phyloP scores from a whole-genome alignment of 2,113 vertebrate species.

The Nannobrachium achirus region DNA sequence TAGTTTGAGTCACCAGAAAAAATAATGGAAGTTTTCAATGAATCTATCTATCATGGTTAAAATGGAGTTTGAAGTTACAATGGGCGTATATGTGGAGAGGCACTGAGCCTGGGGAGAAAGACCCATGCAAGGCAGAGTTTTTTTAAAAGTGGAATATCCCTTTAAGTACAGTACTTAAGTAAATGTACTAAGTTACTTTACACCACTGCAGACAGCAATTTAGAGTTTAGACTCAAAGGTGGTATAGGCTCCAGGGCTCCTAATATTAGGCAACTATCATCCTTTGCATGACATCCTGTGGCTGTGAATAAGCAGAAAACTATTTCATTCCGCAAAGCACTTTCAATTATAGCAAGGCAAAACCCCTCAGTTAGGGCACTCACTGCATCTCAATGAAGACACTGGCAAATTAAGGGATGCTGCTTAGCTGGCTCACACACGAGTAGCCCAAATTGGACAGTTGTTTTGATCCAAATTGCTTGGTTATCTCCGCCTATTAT shows the following conservation, averaged over 20 bases:
- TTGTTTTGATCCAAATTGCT: slow-evolving; percentile 55
- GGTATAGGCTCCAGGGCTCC: slow-evolving; percentile 16
- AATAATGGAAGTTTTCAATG: too few relatives aligned
- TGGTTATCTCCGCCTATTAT: slow-evolving; percentile 45
- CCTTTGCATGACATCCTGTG: neutral
- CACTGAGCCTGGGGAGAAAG: too few relatives aligned
- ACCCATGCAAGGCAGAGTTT: too few relatives aligned
- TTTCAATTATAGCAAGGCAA: slow-evolving; percentile 36
- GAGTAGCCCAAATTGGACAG: slow-evolving; percentile 55
- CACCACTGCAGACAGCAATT: slow-evolving; percentile 33
- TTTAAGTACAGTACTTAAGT: too few relatives aligned
- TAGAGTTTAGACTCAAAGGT: slow-evolving; percentile 32
- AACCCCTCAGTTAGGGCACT: slow-evolving; percentile 9
- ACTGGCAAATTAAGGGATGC: slow-evolving; percentile 31
- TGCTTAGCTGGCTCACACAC: slow-evolving; percentile 46
- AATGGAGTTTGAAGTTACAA: too few relatives aligned
- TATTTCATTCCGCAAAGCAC: slow-evolving; percentile 30
- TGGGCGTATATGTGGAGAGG: too few relatives aligned
- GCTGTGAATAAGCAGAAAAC: slow-evolving; percentile 13
- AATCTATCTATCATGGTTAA: too few relatives aligned
- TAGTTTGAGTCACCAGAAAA: too few relatives aligned
- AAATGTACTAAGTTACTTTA: too few relatives aligned
- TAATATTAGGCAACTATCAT: too few relatives aligned
- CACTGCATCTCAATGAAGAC: slow-evolving; percentile 52
- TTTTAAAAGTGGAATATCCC: too few relatives aligned